Evolutionary conservation across 2,888 invertebrate genomes (phyloP).

Genomic region (Cremastinae sp.): DNA sequence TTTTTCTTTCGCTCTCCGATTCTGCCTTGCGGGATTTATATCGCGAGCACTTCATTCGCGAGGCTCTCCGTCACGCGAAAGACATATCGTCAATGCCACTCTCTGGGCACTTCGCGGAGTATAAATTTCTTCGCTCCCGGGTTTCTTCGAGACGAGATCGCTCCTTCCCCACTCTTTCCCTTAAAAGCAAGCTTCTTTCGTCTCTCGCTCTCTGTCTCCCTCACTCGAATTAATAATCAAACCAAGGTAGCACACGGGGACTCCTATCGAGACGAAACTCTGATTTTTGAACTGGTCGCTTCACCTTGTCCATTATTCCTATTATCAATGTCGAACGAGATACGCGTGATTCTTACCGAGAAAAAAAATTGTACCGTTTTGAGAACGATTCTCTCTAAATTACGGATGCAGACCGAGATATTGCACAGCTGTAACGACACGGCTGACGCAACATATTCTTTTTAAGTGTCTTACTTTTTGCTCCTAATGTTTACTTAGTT

Average conservation of each 20-base stretch:
- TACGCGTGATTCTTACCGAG: too few relatives aligned
- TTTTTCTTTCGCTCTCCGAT: neutral
- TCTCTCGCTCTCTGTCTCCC: constrained; percentile 6
- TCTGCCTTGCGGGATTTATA: neutral
- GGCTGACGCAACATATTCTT: too few relatives aligned
- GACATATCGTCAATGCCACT: constrained; percentile 54
- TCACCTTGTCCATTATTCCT: too few relatives aligned
- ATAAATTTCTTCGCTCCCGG: constrained; percentile 54
- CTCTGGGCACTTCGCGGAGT: constrained; percentile 45
- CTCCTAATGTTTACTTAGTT: too few relatives aligned
- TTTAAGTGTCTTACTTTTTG: too few relatives aligned
- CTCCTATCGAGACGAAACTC: constrained; percentile 14
- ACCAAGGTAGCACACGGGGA: constrained; percentile 17
- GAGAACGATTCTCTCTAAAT: too few relatives aligned
- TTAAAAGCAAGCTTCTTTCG: neutral
- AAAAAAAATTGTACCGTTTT: too few relatives aligned
- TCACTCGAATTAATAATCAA: constrained; percentile 25
- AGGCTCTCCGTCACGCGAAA: constrained; percentile 44
- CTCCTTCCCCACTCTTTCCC: constrained; percentile 43
- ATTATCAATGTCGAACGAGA: too few relatives aligned
- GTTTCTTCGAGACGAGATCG: constrained; percentile 52
- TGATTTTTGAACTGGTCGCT: neutral
- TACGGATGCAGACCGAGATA: too few relatives aligned
- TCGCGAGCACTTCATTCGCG: neutral
- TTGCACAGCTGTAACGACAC: too few relatives aligned